A percentile compares a stretch with the other conserved stretches of the same genome.
These are phyloP conservation scores for Drosophila ficusphila DNA, from an alignment of 1,140 invertebrate species.

Conservation along the genomic window DNA sequence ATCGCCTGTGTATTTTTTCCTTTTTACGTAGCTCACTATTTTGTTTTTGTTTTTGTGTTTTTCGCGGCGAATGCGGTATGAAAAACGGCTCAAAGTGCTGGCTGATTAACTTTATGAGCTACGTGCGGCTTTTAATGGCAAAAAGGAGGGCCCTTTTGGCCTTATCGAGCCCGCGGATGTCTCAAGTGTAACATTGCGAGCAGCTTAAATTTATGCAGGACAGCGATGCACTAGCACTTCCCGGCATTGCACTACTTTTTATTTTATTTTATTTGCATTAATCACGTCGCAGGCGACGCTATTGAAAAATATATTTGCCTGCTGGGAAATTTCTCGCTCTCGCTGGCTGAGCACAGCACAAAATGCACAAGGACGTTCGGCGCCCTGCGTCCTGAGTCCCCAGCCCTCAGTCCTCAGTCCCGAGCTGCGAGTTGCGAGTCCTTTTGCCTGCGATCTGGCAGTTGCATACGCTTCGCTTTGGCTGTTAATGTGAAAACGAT, in stretches of 20 bases:
- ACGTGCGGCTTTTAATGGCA: constrained; percentile 74
- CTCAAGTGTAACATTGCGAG: constrained; percentile 79
- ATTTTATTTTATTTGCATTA: constrained; percentile 82
- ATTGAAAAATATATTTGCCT: constrained; percentile 83
- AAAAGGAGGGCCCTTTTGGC: constrained; percentile 29
- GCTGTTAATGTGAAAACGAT: constrained; percentile 82
- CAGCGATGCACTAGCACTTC: constrained; percentile 24
- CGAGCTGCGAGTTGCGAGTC: too few species aligned
- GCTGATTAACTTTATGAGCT: constrained; percentile 80
- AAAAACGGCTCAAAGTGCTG: constrained; percentile 47
- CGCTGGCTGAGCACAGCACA: constrained; percentile 52
- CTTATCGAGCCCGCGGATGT: constrained; percentile 61
- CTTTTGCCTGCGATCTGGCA: constrained; percentile 51
- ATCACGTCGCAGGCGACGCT: constrained; percentile 78
- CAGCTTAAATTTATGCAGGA: constrained; percentile 75
- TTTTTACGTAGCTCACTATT: constrained; percentile 2
- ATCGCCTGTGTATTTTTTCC: background rate
- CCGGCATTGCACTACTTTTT: constrained; percentile 41
- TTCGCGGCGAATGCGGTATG: constrained; percentile 11
- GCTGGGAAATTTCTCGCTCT: constrained; percentile 74
- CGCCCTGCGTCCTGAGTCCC: background rate
- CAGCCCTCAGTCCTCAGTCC: too few species aligned
- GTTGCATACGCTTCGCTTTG: constrained; percentile 78
- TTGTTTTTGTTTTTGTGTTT: constrained; percentile 24
- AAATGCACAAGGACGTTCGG: constrained; percentile 46